These are phyloP conservation scores for Halictus ligatus DNA, from an alignment of 2,888 invertebrate species.

Conservation along the genomic window DNA sequence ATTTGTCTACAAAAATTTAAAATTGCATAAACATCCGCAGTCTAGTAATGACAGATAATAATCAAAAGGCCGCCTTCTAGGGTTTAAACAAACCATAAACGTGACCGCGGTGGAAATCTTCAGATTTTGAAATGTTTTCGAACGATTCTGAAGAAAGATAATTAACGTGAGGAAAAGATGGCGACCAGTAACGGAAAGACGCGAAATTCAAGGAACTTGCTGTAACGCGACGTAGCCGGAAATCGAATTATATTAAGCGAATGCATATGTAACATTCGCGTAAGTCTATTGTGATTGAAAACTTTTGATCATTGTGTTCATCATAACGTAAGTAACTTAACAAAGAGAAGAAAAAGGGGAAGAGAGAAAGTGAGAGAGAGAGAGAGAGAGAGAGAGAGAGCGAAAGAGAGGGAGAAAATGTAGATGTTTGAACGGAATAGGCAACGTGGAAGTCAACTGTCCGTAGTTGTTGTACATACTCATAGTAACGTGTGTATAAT, in stretches of 20 bases:
- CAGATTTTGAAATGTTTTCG: not conserved
- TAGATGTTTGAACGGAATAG: constrained; percentile 50
- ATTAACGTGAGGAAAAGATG: not conserved
- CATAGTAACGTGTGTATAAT: constrained; percentile 64
- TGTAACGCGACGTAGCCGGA: constrained; percentile 11
- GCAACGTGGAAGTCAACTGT: constrained; percentile 47
- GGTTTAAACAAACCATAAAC: not conserved
- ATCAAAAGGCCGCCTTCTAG: not conserved
- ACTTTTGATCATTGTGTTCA: constrained; percentile 81
- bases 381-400: not conserved
- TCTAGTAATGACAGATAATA: too few species aligned
- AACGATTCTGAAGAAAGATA: not conserved
- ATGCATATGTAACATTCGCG: constrained; percentile 64
- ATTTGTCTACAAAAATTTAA: too few species aligned
- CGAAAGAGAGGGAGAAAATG: constrained; percentile 20
- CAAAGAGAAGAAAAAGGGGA: constrained; percentile 47
- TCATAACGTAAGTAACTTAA: constrained; percentile 73
- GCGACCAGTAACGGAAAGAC: not conserved
- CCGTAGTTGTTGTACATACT: constrained; percentile 68
- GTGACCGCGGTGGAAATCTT: constrained; percentile 4
- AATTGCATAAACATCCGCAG: too few species aligned
- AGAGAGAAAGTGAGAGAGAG: constrained; percentile 2
- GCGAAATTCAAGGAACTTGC: constrained; percentile 21
- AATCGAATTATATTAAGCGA: constrained; percentile 15
- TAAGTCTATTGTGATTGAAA: constrained; percentile 76